Evolutionary conservation across 2,797 vertebrate species (phyloP).

Genomic region (Falco naumanni): DNA sequence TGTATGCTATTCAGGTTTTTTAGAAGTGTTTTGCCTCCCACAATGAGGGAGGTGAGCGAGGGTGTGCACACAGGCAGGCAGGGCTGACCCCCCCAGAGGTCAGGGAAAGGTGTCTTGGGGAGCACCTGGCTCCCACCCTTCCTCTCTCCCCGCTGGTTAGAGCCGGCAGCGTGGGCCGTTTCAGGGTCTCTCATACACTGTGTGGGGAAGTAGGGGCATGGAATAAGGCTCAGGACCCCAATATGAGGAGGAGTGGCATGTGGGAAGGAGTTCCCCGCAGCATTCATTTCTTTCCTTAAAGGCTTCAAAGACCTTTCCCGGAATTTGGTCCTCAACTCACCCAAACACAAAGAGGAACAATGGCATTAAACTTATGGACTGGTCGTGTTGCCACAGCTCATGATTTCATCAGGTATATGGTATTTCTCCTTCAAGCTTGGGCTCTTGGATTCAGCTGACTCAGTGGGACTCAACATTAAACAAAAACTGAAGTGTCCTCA

Average conservation of each 20-base stretch:
- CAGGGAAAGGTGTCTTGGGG: neutral
- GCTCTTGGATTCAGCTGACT: neutral
- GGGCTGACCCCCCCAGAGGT: accelerated
- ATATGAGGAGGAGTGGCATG: neutral
- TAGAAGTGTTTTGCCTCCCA: neutral
- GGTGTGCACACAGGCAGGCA: neutral
- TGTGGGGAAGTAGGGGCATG: neutral
- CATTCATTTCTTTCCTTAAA: neutral
- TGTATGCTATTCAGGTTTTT: neutral
- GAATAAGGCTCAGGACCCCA: neutral
- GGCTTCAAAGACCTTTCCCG: neutral
- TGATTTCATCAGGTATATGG: neutral
- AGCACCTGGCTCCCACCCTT: neutral
- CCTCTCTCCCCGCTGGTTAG: neutral
- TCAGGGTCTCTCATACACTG: neutral
- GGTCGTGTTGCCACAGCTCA: neutral
- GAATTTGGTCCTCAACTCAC: neutral
- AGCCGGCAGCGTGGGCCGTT: accelerated
- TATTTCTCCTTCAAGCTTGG: neutral
- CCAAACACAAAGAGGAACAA: neutral
- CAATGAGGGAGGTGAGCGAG: accelerated
- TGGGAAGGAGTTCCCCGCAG: neutral
- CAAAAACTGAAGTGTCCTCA: neutral
- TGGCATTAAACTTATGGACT: neutral
- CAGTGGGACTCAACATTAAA: neutral